Percentiles rank a stretch among this genome's conserved stretches.
phyloP scores from a whole-genome alignment of 2,888 invertebrate species.

The Microchrysa polita region DNA sequence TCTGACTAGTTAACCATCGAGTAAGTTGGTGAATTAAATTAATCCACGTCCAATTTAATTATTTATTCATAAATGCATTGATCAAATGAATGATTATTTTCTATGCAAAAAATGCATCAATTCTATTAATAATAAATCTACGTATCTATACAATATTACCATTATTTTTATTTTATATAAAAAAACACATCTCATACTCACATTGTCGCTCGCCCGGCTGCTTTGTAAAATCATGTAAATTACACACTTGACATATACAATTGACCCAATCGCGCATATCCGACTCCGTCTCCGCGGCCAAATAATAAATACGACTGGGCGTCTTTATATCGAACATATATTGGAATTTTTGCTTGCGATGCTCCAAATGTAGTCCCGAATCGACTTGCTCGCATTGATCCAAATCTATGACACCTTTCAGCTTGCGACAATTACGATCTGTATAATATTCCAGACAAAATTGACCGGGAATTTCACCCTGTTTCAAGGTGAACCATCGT shows the following conservation, averaged over 20 bases:
- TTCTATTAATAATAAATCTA: too few relatives aligned
- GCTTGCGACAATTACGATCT: slow-evolving; percentile 83
- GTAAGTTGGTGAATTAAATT: too few relatives aligned
- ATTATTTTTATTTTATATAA: too few relatives aligned
- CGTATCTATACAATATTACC: too few relatives aligned
- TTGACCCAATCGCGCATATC: slow-evolving; percentile 97
- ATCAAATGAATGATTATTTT: too few relatives aligned
- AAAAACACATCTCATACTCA: too few relatives aligned
- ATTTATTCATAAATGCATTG: too few relatives aligned
- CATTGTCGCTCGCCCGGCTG: slow-evolving; percentile 58
- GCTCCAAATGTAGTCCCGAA: slow-evolving; percentile 84
- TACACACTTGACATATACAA: slow-evolving; percentile 92
- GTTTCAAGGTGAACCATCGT: slow-evolving; percentile 92
- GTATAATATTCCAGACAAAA: slow-evolving; percentile 94
- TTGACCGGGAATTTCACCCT: slow-evolving; percentile 92
- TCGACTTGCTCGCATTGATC: slow-evolving; percentile 96
- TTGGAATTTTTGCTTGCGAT: slow-evolving; percentile 81
- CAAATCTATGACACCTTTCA: slow-evolving; percentile 90
- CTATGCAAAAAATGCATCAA: too few relatives aligned
- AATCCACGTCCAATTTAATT: too few relatives aligned
- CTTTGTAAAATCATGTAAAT: slow-evolving; percentile 72
- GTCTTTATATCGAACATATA: slow-evolving; percentile 91
- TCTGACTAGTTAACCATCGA: too few relatives aligned
- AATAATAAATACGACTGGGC: slow-evolving; percentile 87
- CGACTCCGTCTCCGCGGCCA: slow-evolving; percentile 89